Evolutionary conservation across 1,140 invertebrate genomes (phyloP).

Genomic region (Ruditapes philippinarum): DNA sequence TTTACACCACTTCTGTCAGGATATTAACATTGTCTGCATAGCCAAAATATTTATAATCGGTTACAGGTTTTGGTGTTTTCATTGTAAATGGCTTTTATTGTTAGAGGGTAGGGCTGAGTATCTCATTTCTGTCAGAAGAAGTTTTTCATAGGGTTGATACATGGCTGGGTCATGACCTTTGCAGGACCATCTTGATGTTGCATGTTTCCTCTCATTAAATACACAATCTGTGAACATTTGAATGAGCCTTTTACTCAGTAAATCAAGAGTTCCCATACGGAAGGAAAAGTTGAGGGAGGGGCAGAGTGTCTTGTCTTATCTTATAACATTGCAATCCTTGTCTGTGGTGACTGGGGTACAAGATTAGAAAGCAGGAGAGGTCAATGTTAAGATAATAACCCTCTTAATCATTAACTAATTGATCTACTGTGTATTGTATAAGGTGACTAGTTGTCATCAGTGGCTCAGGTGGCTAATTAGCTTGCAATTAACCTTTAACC

Average conservation of each 20-base stretch:
- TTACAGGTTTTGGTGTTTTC: neutral
- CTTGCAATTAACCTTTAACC: too few relatives aligned
- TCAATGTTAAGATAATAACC: neutral
- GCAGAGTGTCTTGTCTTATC: too few relatives aligned
- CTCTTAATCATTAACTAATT: neutral
- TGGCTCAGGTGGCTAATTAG: neutral
- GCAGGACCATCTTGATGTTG: slow-evolving; percentile 2
- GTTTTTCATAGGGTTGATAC: neutral
- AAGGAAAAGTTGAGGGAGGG: too few relatives aligned
- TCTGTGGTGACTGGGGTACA: too few relatives aligned
- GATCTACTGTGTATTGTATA: neutral
- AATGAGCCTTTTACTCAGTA: too few relatives aligned
- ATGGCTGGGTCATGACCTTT: neutral
- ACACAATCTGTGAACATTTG: too few relatives aligned
- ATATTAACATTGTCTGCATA: neutral
- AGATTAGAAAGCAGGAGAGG: too few relatives aligned
- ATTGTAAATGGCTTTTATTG: slow-evolving; percentile 20
- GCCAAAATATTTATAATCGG: neutral
- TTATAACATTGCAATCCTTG: too few relatives aligned
- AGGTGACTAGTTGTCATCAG: neutral
- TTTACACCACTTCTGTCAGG: neutral
- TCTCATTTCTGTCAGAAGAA: neutral
- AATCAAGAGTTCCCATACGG: neutral
- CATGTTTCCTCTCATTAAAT: neutral
- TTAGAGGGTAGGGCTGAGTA: neutral